Evolutionary conservation across 1,140 invertebrate species (phyloP).

Genomic region (Gerris buenoi): DNA sequence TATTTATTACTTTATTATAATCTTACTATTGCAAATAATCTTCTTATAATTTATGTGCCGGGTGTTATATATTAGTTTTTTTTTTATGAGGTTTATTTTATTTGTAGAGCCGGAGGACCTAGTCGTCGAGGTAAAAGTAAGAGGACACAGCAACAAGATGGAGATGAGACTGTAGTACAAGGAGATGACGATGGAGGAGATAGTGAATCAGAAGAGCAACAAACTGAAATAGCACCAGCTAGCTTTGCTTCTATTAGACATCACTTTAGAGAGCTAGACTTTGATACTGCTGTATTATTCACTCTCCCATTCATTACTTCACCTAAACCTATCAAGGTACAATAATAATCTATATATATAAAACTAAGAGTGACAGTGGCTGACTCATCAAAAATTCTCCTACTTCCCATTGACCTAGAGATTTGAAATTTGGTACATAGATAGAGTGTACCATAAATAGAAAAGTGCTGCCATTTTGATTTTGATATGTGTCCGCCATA

Average conservation of each 20-base stretch:
- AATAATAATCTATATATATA: too few species aligned
- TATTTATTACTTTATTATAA: too few species aligned
- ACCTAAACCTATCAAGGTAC: slow-evolving; percentile 20
- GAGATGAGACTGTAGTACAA: slow-evolving; percentile 4
- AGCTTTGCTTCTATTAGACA: slow-evolving; percentile 19
- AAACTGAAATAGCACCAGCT: slow-evolving; percentile 11
- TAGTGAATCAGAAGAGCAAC: slow-evolving; percentile 18
- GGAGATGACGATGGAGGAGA: slow-evolving; percentile 8
- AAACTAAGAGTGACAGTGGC: too few species aligned
- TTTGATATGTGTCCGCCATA: too few species aligned
- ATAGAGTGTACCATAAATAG: too few species aligned
- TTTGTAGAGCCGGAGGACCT: not conserved
- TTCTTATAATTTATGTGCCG: too few species aligned
- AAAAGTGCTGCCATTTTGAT: too few species aligned
- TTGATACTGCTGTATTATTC: slow-evolving; percentile 34
- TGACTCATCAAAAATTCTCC: too few species aligned
- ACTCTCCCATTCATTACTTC: slow-evolving; percentile 31
- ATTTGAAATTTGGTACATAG: too few species aligned
- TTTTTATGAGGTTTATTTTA: not conserved
- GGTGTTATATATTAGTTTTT: too few species aligned
- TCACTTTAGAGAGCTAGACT: slow-evolving; percentile 35
- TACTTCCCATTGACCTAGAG: too few species aligned
- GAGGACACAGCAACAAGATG: slow-evolving; percentile 7
- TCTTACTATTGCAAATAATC: too few species aligned
- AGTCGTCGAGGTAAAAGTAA: slow-evolving; percentile 14